Evolutionary conservation across 1,140 invertebrate genomes (phyloP).

Genomic region (Zaprionus lachaisei): DNA sequence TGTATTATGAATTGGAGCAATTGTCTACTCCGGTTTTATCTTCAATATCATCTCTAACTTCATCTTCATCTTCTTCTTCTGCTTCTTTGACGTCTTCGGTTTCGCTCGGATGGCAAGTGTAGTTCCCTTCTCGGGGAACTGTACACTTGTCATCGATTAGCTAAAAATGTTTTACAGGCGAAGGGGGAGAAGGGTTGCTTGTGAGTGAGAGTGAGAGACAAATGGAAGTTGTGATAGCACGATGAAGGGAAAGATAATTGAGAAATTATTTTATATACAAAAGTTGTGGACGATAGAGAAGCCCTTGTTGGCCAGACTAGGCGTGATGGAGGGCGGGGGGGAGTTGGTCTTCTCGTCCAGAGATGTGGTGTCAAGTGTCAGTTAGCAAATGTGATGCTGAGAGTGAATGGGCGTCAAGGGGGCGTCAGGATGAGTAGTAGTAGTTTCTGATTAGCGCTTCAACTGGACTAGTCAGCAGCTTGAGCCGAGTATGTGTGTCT

Average conservation of each 20-base stretch:
- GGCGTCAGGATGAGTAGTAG: conserved; percentile 31
- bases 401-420: conserved; percentile 14
- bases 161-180: conserved; percentile 54
- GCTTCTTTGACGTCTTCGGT: conserved; percentile 23
- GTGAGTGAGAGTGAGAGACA: conserved; percentile 23
- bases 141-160: conserved; percentile 67
- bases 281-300: conserved; percentile 62
- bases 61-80: conserved; percentile 41
- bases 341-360: conserved; percentile 41
- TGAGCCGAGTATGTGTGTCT: conserved; percentile 66
- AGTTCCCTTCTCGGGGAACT: conserved; percentile 60
- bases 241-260: conserved; percentile 27
- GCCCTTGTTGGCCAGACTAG: conserved; percentile 31
- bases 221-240: conserved; percentile 12
- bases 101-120: conserved; percentile 63
- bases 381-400: conserved; percentile 25
- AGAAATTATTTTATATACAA: conserved; percentile 74
- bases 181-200: conserved; percentile 12
- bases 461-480: conserved; percentile 83
- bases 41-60: conserved; percentile 27
- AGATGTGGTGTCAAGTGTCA: conserved; percentile 30
- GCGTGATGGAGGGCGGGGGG: conserved; percentile 13
- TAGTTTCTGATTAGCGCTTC: conserved; percentile 60
- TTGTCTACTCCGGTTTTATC: conserved; percentile 53
- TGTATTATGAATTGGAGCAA: conserved; percentile 71